phyloP scores from a whole-genome alignment of 2,797 vertebrate genomes.

The Phoebastria nigripes region DNA sequence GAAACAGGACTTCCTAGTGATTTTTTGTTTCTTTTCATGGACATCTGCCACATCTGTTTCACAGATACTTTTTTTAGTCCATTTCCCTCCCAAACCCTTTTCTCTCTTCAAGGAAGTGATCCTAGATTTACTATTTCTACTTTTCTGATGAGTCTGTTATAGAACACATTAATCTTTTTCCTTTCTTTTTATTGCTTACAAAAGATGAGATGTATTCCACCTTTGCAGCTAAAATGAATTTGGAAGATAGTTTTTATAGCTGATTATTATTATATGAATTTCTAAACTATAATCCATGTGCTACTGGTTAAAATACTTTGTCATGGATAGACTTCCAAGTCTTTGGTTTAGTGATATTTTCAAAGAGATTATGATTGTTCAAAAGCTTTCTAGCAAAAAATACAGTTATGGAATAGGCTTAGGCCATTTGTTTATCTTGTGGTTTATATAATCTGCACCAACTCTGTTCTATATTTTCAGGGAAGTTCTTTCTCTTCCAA shows the following conservation, averaged over 20 bases:
- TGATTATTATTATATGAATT: background rate
- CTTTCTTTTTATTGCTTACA: background rate
- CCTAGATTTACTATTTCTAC: background rate
- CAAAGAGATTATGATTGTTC: slow-evolving; percentile 17
- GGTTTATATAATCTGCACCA: slow-evolving; percentile 9
- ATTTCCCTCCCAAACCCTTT: background rate
- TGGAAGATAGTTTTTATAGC: background rate
- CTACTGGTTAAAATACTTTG: slow-evolving; percentile 33
- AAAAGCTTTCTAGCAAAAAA: slow-evolving; percentile 42
- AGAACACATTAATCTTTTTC: background rate
- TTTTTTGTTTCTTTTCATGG: background rate
- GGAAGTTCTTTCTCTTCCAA: background rate
- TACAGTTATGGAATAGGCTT: background rate
- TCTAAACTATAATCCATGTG: background rate
- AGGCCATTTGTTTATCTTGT: slow-evolving; percentile 37
- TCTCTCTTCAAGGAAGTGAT: background rate
- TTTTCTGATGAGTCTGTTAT: background rate
- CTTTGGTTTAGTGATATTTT: slow-evolving; percentile 16
- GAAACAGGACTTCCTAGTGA: background rate
- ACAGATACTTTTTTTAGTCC: background rate
- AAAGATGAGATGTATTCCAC: background rate
- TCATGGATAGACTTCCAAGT: background rate
- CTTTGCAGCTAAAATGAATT: background rate
- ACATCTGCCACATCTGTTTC: background rate
- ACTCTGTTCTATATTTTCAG: background rate